Evolutionary conservation across 2,797 vertebrate species (phyloP).

Genomic region (Threskiornis aethiopicus): DNA sequence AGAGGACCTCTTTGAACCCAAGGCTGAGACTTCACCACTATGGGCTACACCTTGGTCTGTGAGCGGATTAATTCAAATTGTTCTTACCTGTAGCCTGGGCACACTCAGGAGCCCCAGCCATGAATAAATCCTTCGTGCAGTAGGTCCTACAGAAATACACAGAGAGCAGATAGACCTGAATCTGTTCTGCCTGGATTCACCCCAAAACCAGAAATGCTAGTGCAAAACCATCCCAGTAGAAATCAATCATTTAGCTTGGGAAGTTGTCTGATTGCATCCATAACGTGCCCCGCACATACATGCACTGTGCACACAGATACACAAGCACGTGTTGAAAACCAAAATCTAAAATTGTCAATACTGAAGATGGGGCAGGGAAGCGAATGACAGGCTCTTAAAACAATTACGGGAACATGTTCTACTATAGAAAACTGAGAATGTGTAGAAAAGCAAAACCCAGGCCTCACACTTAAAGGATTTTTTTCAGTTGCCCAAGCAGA

Average conservation of each 20-base stretch:
- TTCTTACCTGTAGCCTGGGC: not conserved
- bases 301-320: not conserved
- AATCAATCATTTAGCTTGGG: not conserved
- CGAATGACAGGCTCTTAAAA: not conserved
- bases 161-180: not conserved
- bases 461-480: not conserved
- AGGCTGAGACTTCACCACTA: not conserved
- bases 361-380: not conserved
- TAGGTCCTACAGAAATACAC: not conserved
- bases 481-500: not conserved
- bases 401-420: not conserved
- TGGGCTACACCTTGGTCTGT: not conserved
- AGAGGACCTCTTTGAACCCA: not conserved
- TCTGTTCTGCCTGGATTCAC: not conserved
- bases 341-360: not conserved
- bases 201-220: not conserved
- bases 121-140: not conserved
- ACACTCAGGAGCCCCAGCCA: not conserved
- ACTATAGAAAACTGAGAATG: not conserved
- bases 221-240: not conserved
- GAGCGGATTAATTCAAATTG: not conserved
- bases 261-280: not conserved
- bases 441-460: not conserved
- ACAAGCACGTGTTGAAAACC: rapidly evolving
- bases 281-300: rapidly evolving